Evolutionary conservation across 2,888 invertebrate species (phyloP).

Genomic region (Flexamia atlantica): DNA sequence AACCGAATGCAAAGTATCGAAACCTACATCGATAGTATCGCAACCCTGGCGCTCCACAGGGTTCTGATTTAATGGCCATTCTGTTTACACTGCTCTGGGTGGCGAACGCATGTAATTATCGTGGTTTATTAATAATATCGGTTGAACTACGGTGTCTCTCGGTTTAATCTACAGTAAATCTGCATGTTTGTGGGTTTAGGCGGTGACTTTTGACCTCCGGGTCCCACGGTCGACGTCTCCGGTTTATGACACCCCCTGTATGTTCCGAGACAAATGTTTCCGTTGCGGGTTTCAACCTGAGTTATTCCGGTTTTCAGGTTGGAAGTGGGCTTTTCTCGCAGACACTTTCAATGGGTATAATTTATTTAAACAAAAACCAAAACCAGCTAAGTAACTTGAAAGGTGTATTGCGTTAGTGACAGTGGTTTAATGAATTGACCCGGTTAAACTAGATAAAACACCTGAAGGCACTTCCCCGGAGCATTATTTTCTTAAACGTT

Average conservation of each 20-base stretch:
- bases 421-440: too few species aligned
- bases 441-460: too few species aligned
- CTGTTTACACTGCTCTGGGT: constrained; percentile 60
- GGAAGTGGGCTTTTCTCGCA: too few species aligned
- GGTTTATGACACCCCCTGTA: constrained; percentile 15
- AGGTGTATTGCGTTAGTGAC: too few species aligned
- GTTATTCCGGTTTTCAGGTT: not conserved
- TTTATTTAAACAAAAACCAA: too few species aligned
- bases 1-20: too few species aligned
- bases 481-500: too few species aligned
- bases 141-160: constrained; percentile 33
- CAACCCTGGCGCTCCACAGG: constrained; percentile 38
- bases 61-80: constrained; percentile 53
- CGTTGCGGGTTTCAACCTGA: not conserved
- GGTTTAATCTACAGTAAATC: constrained; percentile 60
- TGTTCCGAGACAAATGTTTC: constrained; percentile 6
- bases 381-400: too few species aligned
- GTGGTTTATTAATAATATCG: constrained; percentile 62
- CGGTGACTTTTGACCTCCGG: not conserved
- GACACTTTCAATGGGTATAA: too few species aligned
- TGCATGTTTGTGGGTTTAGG: constrained; percentile 54
- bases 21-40: too few species aligned
- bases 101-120: constrained; percentile 62
- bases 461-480: too few species aligned
- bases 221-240: not conserved